Base-by-base conservation (phyloP, 2,113 vertebrate species). In the Oryzias curvinotus region DNA sequence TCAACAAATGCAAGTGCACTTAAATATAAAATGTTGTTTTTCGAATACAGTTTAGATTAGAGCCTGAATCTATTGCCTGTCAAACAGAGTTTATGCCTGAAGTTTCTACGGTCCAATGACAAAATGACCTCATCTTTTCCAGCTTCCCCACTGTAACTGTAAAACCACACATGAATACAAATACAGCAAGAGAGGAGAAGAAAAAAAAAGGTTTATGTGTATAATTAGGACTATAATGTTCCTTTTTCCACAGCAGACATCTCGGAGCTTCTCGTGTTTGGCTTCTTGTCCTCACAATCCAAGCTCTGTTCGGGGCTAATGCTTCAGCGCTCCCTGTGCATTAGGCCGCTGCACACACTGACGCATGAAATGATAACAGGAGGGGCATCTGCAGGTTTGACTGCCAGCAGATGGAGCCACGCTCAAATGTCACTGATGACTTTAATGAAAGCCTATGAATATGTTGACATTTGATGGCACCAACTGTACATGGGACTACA, bases 81-180 rank as follows among this genome's bases (percentile, higher is more conserved):
- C 69, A 74, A 81, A 71, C 49, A 30, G 73, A 64, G 41, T 52
- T 28, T 48, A 16, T 44, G 54, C 58, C 42, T 56, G 42, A 16
- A 60, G 41, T 44, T 61, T 52, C 46, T 70, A 77, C 56, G 28
- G 65, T 57, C 60, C 17, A 3, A 68, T 82, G 59, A 57, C 41
- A 65, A 18, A 47, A 62, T 78, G 75, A 89, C 79, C 80, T 83
- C 57, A 54, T 79, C 48, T 55, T 75, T 79, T 85, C 75, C 75
- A 78, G 62, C 65, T 64, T 76, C 63, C 66, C 71, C 46, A 60
- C 74, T 78, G 52, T 36, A 36, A 36, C 36, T 13, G 12, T 36
- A 36, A 36, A 36, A 36, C 36, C 36, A 36, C 36, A 36, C 36
- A 36, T 36, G 36, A 36, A 36, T 10, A 36, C 36, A 36, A 36